Conservation (phyloP, 2,797 vertebrate genomes). For the Tokudaia tokunoshimensis region DNA sequence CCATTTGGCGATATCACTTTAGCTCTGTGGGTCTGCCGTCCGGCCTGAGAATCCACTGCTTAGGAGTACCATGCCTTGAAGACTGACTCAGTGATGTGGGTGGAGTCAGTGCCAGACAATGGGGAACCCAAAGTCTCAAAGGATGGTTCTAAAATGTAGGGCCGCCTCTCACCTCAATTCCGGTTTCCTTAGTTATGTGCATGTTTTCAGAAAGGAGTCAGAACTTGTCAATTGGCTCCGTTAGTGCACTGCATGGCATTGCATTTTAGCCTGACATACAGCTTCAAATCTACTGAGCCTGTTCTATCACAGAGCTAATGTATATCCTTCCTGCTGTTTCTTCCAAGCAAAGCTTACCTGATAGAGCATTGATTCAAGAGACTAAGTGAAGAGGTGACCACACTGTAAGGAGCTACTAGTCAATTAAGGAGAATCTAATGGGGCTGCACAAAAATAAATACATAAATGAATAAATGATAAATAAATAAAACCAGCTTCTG, state of each 20-base stretch:
- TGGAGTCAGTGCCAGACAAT: neutral
- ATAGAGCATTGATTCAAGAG: neutral
- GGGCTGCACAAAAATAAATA: neutral
- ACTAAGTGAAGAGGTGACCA: neutral
- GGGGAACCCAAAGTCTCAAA: neutral
- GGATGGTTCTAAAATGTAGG: rapidly evolving
- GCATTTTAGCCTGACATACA: neutral
- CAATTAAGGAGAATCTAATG: neutral
- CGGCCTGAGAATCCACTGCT: neutral
- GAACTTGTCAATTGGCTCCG: too few relatives aligned
- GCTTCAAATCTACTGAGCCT: rapidly evolving
- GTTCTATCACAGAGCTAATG: neutral
- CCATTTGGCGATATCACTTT: rapidly evolving
- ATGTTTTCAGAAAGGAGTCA: neutral
- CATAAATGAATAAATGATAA: neutral
- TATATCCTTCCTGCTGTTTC: neutral
- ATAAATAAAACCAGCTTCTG: neutral
- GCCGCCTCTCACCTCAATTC: too few relatives aligned
- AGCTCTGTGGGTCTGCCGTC: neutral
- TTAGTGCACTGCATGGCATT: too few relatives aligned
- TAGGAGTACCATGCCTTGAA: rapidly evolving
- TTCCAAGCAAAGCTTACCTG: neutral
- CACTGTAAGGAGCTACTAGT: neutral
- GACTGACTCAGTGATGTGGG: rapidly evolving
- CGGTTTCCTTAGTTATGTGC: neutral